phyloP scores from a whole-genome alignment of 2,113 vertebrate species.

The Euleptes europaea region DNA sequence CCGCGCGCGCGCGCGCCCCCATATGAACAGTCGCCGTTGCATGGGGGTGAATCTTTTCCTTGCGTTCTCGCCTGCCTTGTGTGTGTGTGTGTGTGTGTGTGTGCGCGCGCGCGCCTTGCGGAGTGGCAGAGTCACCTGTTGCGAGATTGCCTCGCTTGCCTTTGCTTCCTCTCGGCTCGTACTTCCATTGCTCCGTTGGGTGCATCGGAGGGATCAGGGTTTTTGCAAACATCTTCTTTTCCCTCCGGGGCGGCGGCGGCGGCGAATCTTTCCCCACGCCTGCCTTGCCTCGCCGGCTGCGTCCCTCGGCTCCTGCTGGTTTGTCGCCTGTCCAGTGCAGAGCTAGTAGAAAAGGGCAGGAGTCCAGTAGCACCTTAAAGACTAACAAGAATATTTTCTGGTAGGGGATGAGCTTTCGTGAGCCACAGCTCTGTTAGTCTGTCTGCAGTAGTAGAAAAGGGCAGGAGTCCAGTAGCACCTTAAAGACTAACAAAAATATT shows the following conservation, averaged over 20 bases:
- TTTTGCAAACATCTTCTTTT: background rate
- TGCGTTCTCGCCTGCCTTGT: background rate
- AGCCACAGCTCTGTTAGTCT: too few relatives aligned
- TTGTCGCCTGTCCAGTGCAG: background rate
- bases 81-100: too few relatives aligned
- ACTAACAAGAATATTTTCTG: too few relatives aligned
- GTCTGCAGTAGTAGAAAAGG: too few relatives aligned
- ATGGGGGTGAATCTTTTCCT: background rate
- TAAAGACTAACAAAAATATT: too few relatives aligned
- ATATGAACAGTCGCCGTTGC: background rate
- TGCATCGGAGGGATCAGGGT: background rate
- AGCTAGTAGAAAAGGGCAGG: too few relatives aligned
- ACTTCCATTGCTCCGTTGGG: background rate
- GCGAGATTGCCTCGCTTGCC: background rate
- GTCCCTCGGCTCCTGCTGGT: background rate
- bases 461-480: too few relatives aligned
- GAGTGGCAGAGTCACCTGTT: slow-evolving; percentile 17
- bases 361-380: too few relatives aligned
- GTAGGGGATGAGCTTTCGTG: too few relatives aligned
- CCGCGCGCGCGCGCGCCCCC: too few relatives aligned
- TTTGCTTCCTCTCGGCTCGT: too few relatives aligned
- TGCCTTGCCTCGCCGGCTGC: background rate
- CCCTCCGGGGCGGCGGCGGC: too few relatives aligned
- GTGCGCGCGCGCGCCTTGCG: background rate
- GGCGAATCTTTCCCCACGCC: background rate